Conservation (phyloP, 2,113 vertebrate genomes). For the Bagarius yarrelli region DNA sequence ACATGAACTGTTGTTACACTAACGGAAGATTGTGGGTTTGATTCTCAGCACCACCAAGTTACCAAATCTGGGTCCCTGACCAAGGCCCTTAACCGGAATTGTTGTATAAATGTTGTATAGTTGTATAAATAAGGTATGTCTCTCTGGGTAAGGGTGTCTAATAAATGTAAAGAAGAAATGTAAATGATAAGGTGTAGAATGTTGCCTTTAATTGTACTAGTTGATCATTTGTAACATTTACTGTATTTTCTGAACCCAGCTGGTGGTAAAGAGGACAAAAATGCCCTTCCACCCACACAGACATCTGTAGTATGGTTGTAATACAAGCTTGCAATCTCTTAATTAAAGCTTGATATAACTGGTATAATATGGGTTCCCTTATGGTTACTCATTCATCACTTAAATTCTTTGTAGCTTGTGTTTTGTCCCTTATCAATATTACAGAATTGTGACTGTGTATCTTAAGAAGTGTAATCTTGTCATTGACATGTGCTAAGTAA, state of each 20-base stretch:
- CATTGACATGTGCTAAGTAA: neutral
- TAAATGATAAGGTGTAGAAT: neutral
- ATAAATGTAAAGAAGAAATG: no score
- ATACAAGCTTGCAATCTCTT: neutral
- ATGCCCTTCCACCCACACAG: neutral
- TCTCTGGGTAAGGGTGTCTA: no score
- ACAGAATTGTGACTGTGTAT: neutral
- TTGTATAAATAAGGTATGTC: no score
- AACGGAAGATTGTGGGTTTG: no score
- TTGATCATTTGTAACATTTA: neutral
- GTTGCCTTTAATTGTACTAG: neutral
- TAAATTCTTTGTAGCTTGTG: neutral
- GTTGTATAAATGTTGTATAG: no score
- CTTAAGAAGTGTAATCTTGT: neutral
- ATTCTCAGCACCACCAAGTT: no score
- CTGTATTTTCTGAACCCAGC: neutral
- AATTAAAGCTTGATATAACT: neutral
- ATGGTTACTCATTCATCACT: no score
- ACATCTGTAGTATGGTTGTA: no score
- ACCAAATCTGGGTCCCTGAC: no score
- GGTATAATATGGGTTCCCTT: no score
- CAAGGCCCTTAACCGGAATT: no score
- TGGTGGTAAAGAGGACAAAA: neutral
- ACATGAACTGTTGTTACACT: no score
- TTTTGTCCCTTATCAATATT: neutral